Conservation (phyloP, 1,140 invertebrate species). For the Heterodera carotae region DNA sequence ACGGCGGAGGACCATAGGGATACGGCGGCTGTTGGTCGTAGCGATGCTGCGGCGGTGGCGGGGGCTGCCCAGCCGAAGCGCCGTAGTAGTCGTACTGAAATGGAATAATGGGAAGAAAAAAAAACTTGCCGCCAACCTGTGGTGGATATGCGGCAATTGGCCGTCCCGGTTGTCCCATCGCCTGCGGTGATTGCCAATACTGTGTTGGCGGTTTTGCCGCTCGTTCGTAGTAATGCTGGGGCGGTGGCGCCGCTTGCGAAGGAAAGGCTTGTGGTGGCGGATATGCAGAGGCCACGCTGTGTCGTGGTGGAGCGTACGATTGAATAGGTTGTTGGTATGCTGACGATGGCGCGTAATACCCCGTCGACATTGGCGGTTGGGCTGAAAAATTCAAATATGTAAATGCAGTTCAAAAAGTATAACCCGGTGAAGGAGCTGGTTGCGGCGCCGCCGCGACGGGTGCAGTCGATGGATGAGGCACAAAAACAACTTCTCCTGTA, state of each 20-base stretch:
- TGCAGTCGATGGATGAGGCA: conserved; percentile 32
- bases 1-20: neutral
- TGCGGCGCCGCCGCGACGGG: conserved; percentile 28
- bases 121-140: conserved; percentile 10
- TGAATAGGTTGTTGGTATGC: conserved; percentile 30
- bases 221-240: conserved; percentile 33
- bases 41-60: conserved; percentile 13
- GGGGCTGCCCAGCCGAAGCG: neutral
- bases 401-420: conserved; percentile 16
- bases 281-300: conserved; percentile 1
- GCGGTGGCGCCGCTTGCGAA: conserved; percentile 36
- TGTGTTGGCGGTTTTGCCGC: conserved; percentile 24
- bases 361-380: conserved; percentile 32
- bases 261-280: conserved; percentile 45
- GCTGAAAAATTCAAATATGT: neutral
- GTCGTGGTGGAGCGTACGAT: conserved; percentile 20
- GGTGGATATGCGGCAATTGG: conserved; percentile 3
- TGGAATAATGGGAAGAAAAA: neutral
- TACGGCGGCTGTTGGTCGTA: conserved; percentile 18
- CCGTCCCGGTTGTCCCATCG: conserved; percentile 11
- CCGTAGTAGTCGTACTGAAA: conserved; percentile 28
- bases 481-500: no score
- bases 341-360: conserved; percentile 38
- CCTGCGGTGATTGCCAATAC: conserved; percentile 26
- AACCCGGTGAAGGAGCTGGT: conserved; percentile 16